These are phyloP conservation scores for Mareca penelope DNA, from an alignment of 2,797 vertebrate species.

Conservation along the genomic window DNA sequence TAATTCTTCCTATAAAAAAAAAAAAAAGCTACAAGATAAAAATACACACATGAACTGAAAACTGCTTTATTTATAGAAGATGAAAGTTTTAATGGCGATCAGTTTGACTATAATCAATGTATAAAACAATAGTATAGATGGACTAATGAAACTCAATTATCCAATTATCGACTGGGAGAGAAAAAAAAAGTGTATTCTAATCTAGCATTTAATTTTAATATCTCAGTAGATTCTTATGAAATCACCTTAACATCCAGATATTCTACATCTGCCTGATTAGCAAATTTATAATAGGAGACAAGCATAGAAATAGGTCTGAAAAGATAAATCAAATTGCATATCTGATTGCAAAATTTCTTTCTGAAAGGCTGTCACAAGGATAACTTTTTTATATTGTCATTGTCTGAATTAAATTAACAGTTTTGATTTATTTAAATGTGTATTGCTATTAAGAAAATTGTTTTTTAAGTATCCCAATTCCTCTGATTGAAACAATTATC, in stretches of 20 bases:
- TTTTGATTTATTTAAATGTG: slow-evolving; percentile 60
- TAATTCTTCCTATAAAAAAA: background rate
- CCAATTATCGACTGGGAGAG: background rate
- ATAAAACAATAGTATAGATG: background rate
- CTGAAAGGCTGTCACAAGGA: slow-evolving; percentile 24
- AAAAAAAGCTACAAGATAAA: background rate
- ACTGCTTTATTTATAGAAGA: background rate
- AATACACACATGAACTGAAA: background rate
- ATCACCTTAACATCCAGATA: background rate
- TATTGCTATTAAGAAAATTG: slow-evolving; percentile 59
- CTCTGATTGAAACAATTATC: slow-evolving; percentile 29
- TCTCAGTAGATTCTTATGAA: background rate
- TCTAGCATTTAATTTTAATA: slow-evolving; percentile 10
- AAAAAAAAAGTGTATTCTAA: background rate
- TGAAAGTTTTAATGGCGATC: accelerated
- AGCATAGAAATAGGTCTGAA: background rate
- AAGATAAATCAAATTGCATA: slow-evolving; percentile 5
- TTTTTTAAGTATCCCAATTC: slow-evolving; percentile 54
- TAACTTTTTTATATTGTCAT: background rate
- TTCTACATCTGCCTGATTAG: background rate
- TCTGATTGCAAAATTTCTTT: background rate
- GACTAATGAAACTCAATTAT: background rate
- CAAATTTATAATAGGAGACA: background rate
- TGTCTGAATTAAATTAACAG: slow-evolving; percentile 41
- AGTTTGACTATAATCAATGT: background rate